These are phyloP conservation scores for Polydrusus cervinus DNA, from an alignment of 2,888 invertebrate genomes.

Conservation along the genomic window DNA sequence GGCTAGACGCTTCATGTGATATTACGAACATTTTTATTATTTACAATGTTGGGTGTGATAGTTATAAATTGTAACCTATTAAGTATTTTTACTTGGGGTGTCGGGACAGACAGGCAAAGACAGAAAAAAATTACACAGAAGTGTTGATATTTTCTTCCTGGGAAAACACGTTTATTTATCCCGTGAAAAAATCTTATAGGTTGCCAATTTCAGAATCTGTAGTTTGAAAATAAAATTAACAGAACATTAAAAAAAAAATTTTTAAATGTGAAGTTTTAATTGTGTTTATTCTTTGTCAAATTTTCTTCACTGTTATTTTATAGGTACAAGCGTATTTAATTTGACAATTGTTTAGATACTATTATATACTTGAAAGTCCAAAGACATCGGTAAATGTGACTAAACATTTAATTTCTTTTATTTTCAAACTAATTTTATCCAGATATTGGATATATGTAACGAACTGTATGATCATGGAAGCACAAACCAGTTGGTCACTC, in stretches of 20 bases:
- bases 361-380: too few relatives aligned
- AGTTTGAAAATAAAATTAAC: conserved; percentile 2
- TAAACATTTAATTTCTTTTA: neutral
- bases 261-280: too few relatives aligned
- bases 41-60: conserved; percentile 44
- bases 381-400: neutral
- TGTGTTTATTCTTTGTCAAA: too few relatives aligned
- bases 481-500: conserved; percentile 61
- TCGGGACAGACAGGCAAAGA: neutral
- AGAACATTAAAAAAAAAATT: too few relatives aligned
- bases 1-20: conserved; percentile 70
- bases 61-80: conserved; percentile 34
- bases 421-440: conserved; percentile 2
- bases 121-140: neutral
- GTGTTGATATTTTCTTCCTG: neutral
- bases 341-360: too few relatives aligned
- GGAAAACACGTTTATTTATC: neutral
- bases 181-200: conserved; percentile 6
- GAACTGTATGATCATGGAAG: conserved; percentile 62
- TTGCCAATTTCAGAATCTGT: conserved; percentile 8
- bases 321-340: too few relatives aligned
- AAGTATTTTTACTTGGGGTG: neutral
- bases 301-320: too few relatives aligned
- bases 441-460: conserved; percentile 22
- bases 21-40: conserved; percentile 57